A percentile compares a stretch with the other conserved stretches of the same genome.
phyloP scores from a whole-genome alignment of 2,797 vertebrate genomes.

The Phataginus tricuspis region DNA sequence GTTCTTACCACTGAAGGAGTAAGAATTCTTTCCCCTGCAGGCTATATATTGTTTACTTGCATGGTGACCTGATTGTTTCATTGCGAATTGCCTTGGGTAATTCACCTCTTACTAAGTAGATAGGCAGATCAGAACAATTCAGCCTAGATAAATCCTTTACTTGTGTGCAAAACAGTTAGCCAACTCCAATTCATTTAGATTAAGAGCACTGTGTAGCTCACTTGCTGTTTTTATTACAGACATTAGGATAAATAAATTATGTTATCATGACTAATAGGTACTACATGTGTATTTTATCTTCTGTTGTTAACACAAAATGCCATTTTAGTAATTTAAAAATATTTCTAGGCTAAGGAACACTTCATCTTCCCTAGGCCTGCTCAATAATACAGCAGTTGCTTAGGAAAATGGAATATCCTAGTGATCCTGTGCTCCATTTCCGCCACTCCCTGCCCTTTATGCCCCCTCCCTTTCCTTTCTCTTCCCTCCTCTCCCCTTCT shows the following conservation, averaged over 20 bases:
- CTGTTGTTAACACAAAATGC: slow-evolving; percentile 42
- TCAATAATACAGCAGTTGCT: neutral
- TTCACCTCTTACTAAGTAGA: neutral
- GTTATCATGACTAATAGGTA: slow-evolving; percentile 26
- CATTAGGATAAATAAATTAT: slow-evolving; percentile 57
- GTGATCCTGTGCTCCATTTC: neutral
- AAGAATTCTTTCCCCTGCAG: neutral
- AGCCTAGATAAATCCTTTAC: neutral
- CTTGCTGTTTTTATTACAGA: slow-evolving; percentile 39
- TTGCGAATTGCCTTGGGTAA: neutral
- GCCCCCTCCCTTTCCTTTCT: no score
- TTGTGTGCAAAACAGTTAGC: neutral
- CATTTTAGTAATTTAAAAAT: slow-evolving; percentile 36
- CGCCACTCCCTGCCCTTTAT: no score
- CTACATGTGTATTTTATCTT: slow-evolving; percentile 14
- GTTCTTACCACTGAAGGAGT: neutral
- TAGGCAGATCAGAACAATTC: neutral
- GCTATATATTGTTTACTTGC: neutral
- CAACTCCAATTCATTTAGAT: neutral
- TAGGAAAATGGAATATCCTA: neutral
- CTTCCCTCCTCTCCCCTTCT: neutral
- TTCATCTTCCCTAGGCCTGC: neutral
- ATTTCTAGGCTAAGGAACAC: neutral
- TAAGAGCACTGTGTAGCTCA: neutral
- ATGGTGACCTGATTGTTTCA: neutral